Base-by-base conservation (phyloP, 2,113 vertebrate species). In the Condylura cristata region DNA sequence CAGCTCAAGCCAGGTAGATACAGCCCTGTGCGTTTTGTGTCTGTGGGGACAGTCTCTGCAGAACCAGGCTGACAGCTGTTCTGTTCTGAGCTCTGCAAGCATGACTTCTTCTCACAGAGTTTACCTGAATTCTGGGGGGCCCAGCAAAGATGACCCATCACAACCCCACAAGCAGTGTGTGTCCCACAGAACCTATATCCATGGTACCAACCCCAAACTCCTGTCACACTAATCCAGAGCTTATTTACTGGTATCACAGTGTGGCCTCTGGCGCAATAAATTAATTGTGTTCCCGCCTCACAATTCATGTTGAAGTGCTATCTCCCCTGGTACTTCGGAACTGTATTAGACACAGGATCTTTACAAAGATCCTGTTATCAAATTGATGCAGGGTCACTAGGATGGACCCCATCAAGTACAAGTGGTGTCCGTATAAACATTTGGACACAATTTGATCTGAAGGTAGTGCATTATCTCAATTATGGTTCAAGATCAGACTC, bases 301-400 rank as follows among this genome's bases (percentile, higher is more conserved):
- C 56, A 26, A 60, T 60, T 87, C 6, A 22, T 8, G 53, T 51
- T 65, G 61, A 71, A 51, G 48, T 82, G 22, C 60, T 86, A 81
- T 65, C 61, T 65, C 39, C 37, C 74, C 30, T 5, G 16, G 22
- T 3, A 56, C 22, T 13, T 86, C 44, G 12, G 51, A 86, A 78
- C 30, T 18, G 32, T 22, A 14, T 68, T 74, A 66, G 58, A 84
- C 32, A 63, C 18, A 68, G 39, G 48, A 11, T 60, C 46, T 82
- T 65, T 32, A 66, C 53, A 63, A 60, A 11, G n/a, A n/a, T n/a
- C n/a, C n/a, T n/a, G 53, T 51, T 5, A 58, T 22, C 20, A 58
- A 63, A 46, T 81, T 81, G 92, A 81, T 30, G 66, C n/a, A n/a
- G 89, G 71, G 61, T 58, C 32, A 17, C n/a, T 37, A 22, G 70